phyloP scores from a whole-genome alignment of 92 coral and sea anemone species.

The Muricea muricata region DNA sequence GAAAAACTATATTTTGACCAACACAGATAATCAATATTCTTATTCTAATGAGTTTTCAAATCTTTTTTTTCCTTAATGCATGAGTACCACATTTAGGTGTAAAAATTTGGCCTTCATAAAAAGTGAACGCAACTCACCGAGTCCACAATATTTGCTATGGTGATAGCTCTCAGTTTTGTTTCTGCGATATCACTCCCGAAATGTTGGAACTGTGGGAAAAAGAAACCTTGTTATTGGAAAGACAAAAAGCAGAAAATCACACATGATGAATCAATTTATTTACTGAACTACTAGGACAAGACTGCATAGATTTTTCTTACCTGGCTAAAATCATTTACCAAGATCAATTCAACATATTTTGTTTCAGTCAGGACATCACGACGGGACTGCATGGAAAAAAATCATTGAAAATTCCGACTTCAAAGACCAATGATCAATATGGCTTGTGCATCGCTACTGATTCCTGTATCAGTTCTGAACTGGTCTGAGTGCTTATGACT shows the following conservation, averaged over 20 bases:
- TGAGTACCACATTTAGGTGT: no score
- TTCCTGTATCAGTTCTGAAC: neutral
- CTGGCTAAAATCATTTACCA: constrained; percentile 87
- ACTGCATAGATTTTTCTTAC: no score
- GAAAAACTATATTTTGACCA: no score
- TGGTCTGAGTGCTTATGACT: neutral
- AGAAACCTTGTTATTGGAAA: neutral
- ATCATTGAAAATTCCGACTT: neutral
- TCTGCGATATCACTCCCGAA: constrained; percentile 25
- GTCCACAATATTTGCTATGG: constrained; percentile 85
- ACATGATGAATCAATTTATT: no score
- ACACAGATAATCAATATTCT: no score
- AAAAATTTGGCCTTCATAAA: no score
- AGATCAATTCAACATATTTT: constrained; percentile 84
- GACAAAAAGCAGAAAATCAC: no score
- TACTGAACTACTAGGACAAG: no score
- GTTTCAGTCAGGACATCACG: constrained; percentile 78
- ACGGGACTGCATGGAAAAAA: constrained; percentile 56
- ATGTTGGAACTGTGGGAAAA: neutral
- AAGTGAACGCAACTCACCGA: constrained; percentile 75
- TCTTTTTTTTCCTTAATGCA: no score
- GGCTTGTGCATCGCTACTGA: neutral
- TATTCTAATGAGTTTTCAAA: no score
- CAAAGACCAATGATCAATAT: no score
- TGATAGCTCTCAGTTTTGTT: constrained; percentile 74